Base-by-base conservation (phyloP, 2,888 invertebrate genomes). In the Folsomia manolachei region DNA sequence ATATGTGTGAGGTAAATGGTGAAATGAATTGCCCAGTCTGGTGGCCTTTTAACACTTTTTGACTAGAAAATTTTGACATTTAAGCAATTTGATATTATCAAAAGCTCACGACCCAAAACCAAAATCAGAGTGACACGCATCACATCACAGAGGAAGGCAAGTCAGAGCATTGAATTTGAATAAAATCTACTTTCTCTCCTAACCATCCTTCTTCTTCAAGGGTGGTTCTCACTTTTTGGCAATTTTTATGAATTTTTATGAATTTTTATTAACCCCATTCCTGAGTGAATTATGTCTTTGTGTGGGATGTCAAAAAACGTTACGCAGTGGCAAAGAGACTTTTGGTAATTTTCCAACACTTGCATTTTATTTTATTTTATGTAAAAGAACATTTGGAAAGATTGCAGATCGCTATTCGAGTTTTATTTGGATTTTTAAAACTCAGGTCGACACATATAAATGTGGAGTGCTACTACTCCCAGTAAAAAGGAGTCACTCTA, bases 51-150 rank as follows among this genome's bases (percentile, higher is more conserved):
- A 66, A 71, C 71, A 66, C 39, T 66, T 65, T 62, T 67, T 61
- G n/a, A n/a, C n/a, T n/a, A n/a, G n/a, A n/a, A n/a, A n/a, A n/a
- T n/a, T n/a, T n/a, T n/a, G 71, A 71, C 67, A 71, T 67, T 61
- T 71, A 24, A 25, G 67, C 66, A 71, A 71, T 71, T 66, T 71
- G 71, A 67, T 62, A 71, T 61, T 25, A 66, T 66, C 60, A 19
- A n/a, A n/a, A n/a, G n/a, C n/a, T n/a, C n/a, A n/a, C n/a, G n/a
- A n/a, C n/a, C n/a, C 14, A 26, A 56, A 56, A 56, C 21, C 56
- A 56, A 56, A n/a, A 4, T 39, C 39, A 14, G 39, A 39, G 39
- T 4, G 14, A 14, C 39, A 14, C 4, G 14, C 39, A 4, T 39
- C 7, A 39, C 39, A 39, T 39, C 21, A 56, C 7, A 56, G 21